Conservation (phyloP, 2,113 vertebrate species). For the Osmerus mordax region DNA sequence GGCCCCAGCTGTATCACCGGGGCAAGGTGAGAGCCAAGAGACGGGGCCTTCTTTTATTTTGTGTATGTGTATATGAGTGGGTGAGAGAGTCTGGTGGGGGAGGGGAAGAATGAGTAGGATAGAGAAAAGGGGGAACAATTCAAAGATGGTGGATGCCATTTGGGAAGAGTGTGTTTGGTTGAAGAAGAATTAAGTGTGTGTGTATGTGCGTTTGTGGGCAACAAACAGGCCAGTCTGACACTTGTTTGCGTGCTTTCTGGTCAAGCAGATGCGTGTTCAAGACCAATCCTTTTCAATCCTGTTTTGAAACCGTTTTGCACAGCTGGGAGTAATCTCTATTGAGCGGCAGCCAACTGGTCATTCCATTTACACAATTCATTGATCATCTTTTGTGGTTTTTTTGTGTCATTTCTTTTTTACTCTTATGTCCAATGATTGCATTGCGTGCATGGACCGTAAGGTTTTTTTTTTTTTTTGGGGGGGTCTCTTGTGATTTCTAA, state of each 20-base stretch:
- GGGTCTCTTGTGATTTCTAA: too few relatives aligned
- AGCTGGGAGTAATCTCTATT: constrained; percentile 9
- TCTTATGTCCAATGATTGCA: not conserved
- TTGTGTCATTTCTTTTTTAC: not conserved
- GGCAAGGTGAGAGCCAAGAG: constrained; percentile 76
- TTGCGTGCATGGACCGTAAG: not conserved
- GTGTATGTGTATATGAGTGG: not conserved
- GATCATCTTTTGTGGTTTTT: not conserved
- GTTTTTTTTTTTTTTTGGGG: too few relatives aligned
- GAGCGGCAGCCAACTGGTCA: not conserved
- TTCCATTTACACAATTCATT: not conserved
- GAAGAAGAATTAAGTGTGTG: not conserved
- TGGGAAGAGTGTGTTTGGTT: not conserved
- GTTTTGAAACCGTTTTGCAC: constrained; percentile 8
- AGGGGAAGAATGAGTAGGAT: not conserved
- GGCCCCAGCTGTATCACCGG: constrained; percentile 72
- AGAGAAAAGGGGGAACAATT: not conserved
- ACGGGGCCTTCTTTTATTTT: not conserved
- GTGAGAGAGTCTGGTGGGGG: not conserved
- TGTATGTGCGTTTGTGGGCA: not conserved
- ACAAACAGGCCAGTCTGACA: constrained; percentile 3
- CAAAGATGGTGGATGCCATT: not conserved
- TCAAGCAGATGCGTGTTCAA: constrained; percentile 7
- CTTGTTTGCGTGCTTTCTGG: constrained; percentile 8
- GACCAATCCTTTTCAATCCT: constrained; percentile 23